Base-by-base conservation (phyloP, 37 sponge, comb jelly and placozoan genomes). In the Aphrocallistes beatrix region DNA sequence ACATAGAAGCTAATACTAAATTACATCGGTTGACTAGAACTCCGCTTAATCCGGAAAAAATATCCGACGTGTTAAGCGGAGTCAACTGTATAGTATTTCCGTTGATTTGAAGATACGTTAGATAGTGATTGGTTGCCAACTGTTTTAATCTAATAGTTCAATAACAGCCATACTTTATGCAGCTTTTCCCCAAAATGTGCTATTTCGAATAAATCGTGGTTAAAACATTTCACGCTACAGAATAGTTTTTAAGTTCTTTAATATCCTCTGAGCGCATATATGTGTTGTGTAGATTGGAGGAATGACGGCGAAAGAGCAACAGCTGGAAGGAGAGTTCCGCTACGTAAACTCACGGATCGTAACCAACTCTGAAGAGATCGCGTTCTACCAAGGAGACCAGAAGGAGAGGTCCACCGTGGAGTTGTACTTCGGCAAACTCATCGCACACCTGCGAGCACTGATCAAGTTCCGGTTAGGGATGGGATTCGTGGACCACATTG, bases 321-420 rank as follows among this genome's bases (percentile, higher is more conserved):
- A 90, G 47, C 83, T 96, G 75, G 96, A 95, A 81, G 96, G 96
- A 42, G 83, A 92, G 39, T 82, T 93, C 50, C 81, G 96, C n/a
- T 95, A 75, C 83, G 96, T 95, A 82, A 90, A 92, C 87, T 95
- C 96, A 23, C 82, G 96, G 21, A 84, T 95, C 36, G 94, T 94
- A 51, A 95, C 96, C 8, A 95, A 94, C 51, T 88, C 95, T 84
- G 96, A 95, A 50, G 96, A 95, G 91, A 93, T 95, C 36, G 93
- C 96, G 0, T 95, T 95, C 87, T 95, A 95, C 85, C 90, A 91
- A 50, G 96, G 96, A n/a, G 90, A 86, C 48, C 25, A 84, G 8
- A 82, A 93, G 32, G 96, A 95, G 88, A 90, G 86, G 37, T 38
- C 81, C n/a, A 95, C 94, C 17, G 39, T 95, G 3, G 38, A 83